phyloP scores from a whole-genome alignment of 2,888 invertebrate genomes.

The Lissocephala sabroskyi region DNA sequence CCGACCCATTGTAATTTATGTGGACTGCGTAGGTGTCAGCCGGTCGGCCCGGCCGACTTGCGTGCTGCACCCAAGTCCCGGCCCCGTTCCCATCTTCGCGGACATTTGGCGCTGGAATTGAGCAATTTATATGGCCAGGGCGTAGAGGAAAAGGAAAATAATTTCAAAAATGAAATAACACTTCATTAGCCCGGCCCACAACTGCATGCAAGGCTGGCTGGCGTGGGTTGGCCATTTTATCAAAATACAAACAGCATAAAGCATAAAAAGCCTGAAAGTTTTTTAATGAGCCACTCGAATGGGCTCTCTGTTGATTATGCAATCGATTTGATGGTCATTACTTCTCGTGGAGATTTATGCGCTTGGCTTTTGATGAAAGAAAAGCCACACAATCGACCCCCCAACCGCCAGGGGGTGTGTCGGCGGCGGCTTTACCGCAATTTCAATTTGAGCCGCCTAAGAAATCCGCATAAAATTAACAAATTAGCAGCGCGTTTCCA shows the following conservation, averaged over 20 bases:
- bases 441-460: slow-evolving; percentile 4
- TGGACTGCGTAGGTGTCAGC: slow-evolving; percentile 43
- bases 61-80: slow-evolving; percentile 33
- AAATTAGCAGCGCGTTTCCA: slow-evolving; percentile 21
- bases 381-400: no score
- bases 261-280: no score
- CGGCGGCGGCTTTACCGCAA: no score
- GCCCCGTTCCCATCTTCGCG: neutral
- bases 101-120: slow-evolving; percentile 23
- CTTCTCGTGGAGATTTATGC: no score
- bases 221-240: no score
- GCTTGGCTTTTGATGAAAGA: no score
- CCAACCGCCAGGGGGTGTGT: no score
- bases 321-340: no score
- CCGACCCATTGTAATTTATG: slow-evolving; percentile 28
- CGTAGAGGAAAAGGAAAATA: slow-evolving; percentile 13
- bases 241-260: no score
- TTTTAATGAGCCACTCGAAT: no score
- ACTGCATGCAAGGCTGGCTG: no score
- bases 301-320: no score
- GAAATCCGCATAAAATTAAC: slow-evolving; percentile 31
- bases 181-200: slow-evolving; percentile 55
- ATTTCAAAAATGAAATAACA: slow-evolving; percentile 44
- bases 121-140: slow-evolving; percentile 55
- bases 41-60: neutral